These are phyloP conservation scores for Andrena haemorrhoa DNA, from an alignment of 2,888 invertebrate genomes.

Conservation along the genomic window DNA sequence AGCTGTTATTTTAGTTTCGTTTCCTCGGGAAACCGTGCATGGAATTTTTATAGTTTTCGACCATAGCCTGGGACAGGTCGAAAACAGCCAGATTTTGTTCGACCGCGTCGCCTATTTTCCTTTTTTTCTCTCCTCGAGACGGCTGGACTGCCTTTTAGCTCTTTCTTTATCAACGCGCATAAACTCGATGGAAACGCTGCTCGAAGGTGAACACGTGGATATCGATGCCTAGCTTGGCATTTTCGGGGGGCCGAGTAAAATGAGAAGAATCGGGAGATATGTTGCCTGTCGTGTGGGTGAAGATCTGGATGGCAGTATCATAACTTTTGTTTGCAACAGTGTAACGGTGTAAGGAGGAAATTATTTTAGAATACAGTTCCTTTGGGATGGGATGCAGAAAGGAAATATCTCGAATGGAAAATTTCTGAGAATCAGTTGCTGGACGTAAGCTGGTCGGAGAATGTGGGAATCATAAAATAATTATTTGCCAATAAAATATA, in stretches of 20 bases:
- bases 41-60: conserved; percentile 71
- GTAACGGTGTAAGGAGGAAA: background rate
- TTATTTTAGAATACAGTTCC: background rate
- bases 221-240: background rate
- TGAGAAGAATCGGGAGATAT: background rate
- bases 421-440: no score
- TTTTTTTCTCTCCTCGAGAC: background rate
- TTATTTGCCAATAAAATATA: no score
- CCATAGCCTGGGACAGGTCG: conserved; percentile 26
- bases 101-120: background rate
- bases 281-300: background rate
- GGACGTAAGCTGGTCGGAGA: no score
- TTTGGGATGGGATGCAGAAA: background rate
- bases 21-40: conserved; percentile 66
- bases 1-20: conserved; percentile 63
- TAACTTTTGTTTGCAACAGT: background rate
- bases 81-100: conserved; percentile 36
- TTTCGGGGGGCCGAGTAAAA: background rate
- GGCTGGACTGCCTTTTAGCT: background rate
- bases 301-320: background rate
- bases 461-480: no score
- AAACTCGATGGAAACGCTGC: conserved; percentile 42
- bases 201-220: conserved; percentile 29
- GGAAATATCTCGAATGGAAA: no score
- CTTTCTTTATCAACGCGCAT: conserved; percentile 54